These are phyloP conservation scores for Galemys pyrenaicus DNA, from an alignment of 2,113 vertebrate genomes.

Conservation along the genomic window DNA sequence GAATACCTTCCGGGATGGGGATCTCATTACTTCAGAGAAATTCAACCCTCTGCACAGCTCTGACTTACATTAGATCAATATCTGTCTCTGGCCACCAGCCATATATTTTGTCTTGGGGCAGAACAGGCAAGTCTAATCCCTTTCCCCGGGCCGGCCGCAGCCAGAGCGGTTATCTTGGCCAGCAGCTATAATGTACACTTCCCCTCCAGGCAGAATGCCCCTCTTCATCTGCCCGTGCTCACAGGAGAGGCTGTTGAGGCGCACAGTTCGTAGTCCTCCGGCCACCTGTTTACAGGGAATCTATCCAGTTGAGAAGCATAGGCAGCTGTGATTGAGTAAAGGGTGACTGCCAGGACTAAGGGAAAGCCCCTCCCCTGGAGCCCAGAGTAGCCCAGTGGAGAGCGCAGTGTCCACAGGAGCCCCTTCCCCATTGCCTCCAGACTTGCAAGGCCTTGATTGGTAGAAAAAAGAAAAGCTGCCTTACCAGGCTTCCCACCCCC, in stretches of 20 bases:
- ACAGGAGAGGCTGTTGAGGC: background rate
- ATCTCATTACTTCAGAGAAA: constrained; percentile 55
- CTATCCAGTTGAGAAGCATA: background rate
- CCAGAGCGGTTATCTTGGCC: background rate
- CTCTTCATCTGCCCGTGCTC: background rate
- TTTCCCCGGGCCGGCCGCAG: background rate
- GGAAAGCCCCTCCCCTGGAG: background rate
- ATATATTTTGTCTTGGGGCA: background rate
- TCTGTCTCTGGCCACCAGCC: background rate
- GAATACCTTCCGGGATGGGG: constrained; percentile 26
- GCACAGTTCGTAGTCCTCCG: background rate
- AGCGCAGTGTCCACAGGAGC: rapidly evolving
- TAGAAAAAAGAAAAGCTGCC: background rate
- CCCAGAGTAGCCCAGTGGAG: background rate
- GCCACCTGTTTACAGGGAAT: background rate
- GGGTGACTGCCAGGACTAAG: background rate
- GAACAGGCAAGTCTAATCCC: background rate
- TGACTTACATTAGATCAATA: constrained; percentile 20
- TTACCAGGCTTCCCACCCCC: background rate
- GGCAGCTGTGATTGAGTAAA: background rate
- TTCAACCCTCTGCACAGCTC: background rate
- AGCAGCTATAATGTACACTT: background rate
- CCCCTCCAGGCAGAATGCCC: background rate
- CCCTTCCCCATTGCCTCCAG: background rate
- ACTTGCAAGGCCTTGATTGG: background rate